Base-by-base conservation (phyloP, 2,797 vertebrate genomes). In the Melanotaenia trifasciata region DNA sequence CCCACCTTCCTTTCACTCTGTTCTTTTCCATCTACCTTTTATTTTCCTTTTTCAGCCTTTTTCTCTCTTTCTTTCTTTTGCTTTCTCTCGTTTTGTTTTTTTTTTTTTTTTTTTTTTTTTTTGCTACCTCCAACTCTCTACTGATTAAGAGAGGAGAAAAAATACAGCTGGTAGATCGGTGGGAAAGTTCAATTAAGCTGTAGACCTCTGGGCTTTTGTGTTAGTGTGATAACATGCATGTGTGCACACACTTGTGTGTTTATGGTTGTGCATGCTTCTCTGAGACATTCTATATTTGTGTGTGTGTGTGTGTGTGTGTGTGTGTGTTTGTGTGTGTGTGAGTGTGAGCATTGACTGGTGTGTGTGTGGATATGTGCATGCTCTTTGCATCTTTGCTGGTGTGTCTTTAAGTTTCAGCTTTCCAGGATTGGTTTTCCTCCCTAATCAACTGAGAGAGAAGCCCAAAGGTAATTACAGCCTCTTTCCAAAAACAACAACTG, bases 171-270 rank as follows among this genome's bases (percentile, higher is more conserved):
- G 80, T 61, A 84, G 84, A 90, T 91, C 47, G 70, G 86, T 88
- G 87, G 83, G 87, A 90, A 91, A 89, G 91, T 93, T 93, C 89
- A 92, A 91, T 93, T 92, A 90, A 89, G 90, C 73, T 61, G 70
- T 8, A 16, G 70, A 80, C 90, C 86, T 82, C 74, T 81, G 89
- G 87, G 90, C 79, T 85, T 85, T 88, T 78, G 76, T 77, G 75
- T 76, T 51, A 13, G 45, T 61, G 77, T 74, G 65, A 47, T 67
- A 32, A 33, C 56, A 71, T 73, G 72, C 33, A 47, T 61, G 63
- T 71, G 61, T 58, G 72, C 59, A 58, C 45, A 30, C 5, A 22
- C 22, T 5, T 64, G 40, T 70, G 74, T 73, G 69, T 80, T 50
- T 69, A 20, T 73, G 62, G 26, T 2, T 3, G 26, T 73, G 57